Evolutionary conservation across 2,888 invertebrate genomes (phyloP).

Genomic region (Pseudanteris insignis): DNA sequence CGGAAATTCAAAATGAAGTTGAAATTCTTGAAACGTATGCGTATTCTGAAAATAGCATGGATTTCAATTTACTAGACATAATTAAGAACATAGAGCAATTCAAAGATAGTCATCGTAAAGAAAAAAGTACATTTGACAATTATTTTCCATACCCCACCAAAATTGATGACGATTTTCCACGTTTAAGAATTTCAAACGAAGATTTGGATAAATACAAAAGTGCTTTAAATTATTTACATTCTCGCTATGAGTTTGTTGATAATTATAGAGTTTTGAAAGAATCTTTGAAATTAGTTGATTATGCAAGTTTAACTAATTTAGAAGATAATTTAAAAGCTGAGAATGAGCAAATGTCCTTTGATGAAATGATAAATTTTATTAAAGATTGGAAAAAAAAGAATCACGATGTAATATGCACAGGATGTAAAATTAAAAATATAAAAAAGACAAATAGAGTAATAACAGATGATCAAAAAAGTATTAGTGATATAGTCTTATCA

Average conservation of each 20-base stretch:
- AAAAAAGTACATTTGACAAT: conserved; percentile 39
- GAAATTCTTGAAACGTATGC: conserved; percentile 55
- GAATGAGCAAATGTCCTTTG: conserved; percentile 13
- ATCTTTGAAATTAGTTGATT: conserved; percentile 3
- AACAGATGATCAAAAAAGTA: no score
- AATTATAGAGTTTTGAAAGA: conserved; percentile 11
- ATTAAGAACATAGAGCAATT: conserved; percentile 56
- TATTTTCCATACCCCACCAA: conserved; percentile 56
- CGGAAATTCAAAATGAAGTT: conserved; percentile 54
- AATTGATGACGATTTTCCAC: conserved; percentile 48
- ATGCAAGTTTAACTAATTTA: conserved; percentile 1
- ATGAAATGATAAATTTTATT: conserved; percentile 34
- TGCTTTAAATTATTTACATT: conserved; percentile 50
- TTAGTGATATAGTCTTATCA: no score
- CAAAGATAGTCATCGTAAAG: conserved; percentile 48
- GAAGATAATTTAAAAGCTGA: conserved; percentile 12
- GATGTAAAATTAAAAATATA: conserved; percentile 14
- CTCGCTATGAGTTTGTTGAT: conserved; percentile 28
- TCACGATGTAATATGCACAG: conserved; percentile 17
- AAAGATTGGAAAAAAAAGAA: conserved; percentile 24
- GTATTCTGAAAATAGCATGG: conserved; percentile 34
- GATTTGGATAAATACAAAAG: conserved; percentile 51
- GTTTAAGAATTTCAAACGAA: conserved; percentile 51
- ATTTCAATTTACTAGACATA: conserved; percentile 52
- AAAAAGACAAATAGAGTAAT: no score